These are phyloP conservation scores for Rousettus leschenaultii DNA, from an alignment of 2,113 vertebrate genomes.

Conservation along the genomic window DNA sequence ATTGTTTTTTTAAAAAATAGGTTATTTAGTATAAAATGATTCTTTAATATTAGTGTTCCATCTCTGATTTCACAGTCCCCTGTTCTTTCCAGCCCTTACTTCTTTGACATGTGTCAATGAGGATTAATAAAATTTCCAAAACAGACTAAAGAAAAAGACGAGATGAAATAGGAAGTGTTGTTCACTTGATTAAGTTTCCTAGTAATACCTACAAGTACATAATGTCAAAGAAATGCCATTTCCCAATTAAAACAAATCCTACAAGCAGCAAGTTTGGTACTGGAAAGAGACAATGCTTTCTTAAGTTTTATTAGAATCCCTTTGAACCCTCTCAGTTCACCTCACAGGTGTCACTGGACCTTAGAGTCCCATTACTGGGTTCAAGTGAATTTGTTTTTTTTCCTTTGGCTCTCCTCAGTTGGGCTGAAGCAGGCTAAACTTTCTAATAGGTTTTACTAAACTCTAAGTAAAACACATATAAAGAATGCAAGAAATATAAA, in stretches of 20 bases:
- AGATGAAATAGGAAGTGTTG: neutral
- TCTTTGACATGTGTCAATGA: neutral
- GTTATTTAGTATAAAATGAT: neutral
- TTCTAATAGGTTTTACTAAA: neutral
- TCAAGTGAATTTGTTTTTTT: neutral
- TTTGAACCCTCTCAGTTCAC: neutral
- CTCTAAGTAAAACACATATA: neutral
- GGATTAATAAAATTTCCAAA: neutral
- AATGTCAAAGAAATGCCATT: conserved; percentile 13
- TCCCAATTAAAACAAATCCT: neutral
- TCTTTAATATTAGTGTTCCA: neutral
- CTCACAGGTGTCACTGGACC: neutral
- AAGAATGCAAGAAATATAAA: neutral
- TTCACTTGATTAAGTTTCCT: neutral
- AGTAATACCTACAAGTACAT: neutral
- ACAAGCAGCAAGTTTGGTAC: neutral
- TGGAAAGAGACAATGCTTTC: neutral
- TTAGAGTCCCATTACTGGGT: neutral
- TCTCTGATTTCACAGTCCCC: neutral
- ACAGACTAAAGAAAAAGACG: neutral
- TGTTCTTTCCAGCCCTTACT: neutral
- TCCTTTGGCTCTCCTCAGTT: neutral
- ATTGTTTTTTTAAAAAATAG: neutral
- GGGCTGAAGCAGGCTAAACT: neutral
- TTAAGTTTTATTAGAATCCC: neutral